Conservation (phyloP, 2,797 vertebrate species). For the Bufotes viridis region DNA sequence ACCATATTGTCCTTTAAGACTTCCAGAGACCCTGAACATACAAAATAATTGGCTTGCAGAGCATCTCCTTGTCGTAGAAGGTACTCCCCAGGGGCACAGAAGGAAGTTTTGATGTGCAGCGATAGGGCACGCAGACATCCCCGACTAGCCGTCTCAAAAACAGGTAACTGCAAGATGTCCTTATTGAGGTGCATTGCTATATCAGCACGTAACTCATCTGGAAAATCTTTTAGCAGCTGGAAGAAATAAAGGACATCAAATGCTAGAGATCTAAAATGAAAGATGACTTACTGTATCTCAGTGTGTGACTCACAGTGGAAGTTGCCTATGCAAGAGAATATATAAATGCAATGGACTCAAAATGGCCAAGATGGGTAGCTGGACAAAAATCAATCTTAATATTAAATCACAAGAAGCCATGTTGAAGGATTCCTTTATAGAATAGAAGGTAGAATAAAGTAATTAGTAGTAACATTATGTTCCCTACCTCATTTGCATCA, state of each 20-base stretch:
- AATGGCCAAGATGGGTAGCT: background rate
- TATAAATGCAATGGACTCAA: background rate
- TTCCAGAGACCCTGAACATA: constrained; percentile 94
- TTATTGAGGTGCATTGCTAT: constrained; percentile 97
- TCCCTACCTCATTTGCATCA: constrained; percentile 88
- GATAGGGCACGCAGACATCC: constrained; percentile 94
- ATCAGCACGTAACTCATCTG: constrained; percentile 91
- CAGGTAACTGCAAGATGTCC: constrained; percentile 92
- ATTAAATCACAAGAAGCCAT: background rate
- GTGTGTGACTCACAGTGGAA: background rate
- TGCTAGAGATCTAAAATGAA: background rate
- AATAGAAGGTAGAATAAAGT: background rate
- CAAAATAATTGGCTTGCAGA: constrained; percentile 91
- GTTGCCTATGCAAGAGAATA: background rate
- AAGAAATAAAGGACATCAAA: constrained; percentile 6
- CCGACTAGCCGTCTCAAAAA: constrained; percentile 89
- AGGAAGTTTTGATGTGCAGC: constrained; percentile 93
- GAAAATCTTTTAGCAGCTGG: constrained; percentile 94
- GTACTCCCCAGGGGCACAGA: constrained; percentile 94
- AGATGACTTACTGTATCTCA: background rate
- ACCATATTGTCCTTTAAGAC: constrained; percentile 91
- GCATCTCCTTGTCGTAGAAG: constrained; percentile 92
- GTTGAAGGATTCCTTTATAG: background rate
- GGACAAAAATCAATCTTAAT: background rate
- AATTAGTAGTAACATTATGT: background rate